Evolutionary conservation across 2,888 invertebrate genomes (phyloP).

Genomic region (Steinernema carpocapsae): DNA sequence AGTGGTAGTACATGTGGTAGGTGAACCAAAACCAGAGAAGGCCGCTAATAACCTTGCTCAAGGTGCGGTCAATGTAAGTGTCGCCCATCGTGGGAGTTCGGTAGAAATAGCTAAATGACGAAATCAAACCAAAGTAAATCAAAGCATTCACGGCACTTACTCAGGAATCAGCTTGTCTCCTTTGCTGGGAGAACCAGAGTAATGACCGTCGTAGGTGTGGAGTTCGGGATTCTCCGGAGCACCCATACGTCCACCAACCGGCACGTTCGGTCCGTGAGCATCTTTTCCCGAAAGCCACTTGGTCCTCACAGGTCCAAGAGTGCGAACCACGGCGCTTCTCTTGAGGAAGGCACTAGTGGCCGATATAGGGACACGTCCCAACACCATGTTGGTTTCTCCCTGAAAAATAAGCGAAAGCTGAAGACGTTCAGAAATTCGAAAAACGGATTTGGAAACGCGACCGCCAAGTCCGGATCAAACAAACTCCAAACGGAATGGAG

Average conservation of each 20-base stretch:
- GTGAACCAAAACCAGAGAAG: conserved; percentile 64
- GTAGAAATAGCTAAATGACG: conserved; percentile 56
- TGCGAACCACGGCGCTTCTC: background rate
- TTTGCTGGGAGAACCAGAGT: conserved; percentile 54
- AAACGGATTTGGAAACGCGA: background rate
- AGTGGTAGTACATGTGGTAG: conserved; percentile 67
- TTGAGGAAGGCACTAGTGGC: conserved; percentile 22
- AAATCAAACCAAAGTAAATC: background rate
- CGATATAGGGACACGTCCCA: conserved; percentile 31
- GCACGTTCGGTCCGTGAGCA: conserved; percentile 55
- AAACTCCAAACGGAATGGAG: too few species aligned
- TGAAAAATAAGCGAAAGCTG: background rate
- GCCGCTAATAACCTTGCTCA: conserved; percentile 56
- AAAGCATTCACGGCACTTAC: conserved; percentile 42
- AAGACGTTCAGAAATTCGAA: background rate
- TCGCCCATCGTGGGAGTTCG: conserved; percentile 60
- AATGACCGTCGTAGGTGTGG: conserved; percentile 62
- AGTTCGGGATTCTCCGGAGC: conserved; percentile 60
- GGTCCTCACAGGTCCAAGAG: conserved; percentile 42
- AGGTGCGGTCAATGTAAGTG: conserved; percentile 60
- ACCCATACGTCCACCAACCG: conserved; percentile 60
- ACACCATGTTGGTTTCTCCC: conserved; percentile 24
- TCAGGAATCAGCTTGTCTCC: conserved; percentile 62
- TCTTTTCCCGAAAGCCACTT: conserved; percentile 59
- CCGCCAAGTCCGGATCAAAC: too few species aligned